Evolutionary conservation across 2,797 vertebrate species (phyloP), one percentile per base, ranked within the genome.

Genomic region (Onychomys leucogaster): DNA sequence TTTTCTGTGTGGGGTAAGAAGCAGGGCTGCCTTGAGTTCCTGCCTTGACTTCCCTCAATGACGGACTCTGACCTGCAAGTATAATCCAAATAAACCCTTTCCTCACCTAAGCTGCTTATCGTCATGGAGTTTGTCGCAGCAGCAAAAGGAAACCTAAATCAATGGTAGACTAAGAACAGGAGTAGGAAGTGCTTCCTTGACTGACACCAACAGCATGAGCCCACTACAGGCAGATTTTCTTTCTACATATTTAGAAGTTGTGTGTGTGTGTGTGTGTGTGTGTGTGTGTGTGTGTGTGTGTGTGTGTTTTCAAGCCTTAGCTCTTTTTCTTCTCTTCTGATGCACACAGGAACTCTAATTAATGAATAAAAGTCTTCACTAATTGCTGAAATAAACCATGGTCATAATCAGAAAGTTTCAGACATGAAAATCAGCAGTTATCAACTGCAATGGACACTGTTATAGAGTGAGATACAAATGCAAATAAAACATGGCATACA

Each of bases 301-400:
- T n/a, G n/a, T n/a, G n/a, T n/a, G n/a, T 80, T 11, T 41, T 17
- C 55, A 57, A 32, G 5, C 14, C 25, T 9, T 82, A 8, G 4
- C 21, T 46, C 2, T 25, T 57, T 92, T 89, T 90, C 76, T 32
- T 82, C 34, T 81, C 5, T 6, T 89, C 49, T 84, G 29, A 65
- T 78, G 27, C 67, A 55, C n/a, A 76, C 61, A 73, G 63, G 10
- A 67, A 77, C 25, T 80, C n/a, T 41, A 87, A 86, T 87, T 91
- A 96, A 75, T 57, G 32, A 83, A 88, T 17, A 57, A 46, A 96
- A 57, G 9, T 76, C 46, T 87, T 83, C 34, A 32, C 82, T 95
- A 85, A 93, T 78, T 91, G 67, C 57, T 52, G 91, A 95, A 95
- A 73, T 25, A 80, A 93, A 52, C 25, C 37, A 61, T 1, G 57